Conservation (phyloP, 2,888 invertebrate species). For the Pollenia angustigena region DNA sequence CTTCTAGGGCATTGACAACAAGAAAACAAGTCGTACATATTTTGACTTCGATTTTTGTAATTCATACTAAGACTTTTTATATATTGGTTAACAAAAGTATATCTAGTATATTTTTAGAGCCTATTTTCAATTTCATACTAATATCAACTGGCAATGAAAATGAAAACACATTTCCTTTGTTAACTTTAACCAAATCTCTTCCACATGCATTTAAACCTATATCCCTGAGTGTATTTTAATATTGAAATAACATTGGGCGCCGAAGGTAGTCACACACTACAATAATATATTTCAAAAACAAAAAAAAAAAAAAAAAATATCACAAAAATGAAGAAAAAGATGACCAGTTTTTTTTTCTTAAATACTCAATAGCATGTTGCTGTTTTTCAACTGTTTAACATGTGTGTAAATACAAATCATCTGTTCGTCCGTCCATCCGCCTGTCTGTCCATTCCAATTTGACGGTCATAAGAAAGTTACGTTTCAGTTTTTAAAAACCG, state of each 20-base stretch:
- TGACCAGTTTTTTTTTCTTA: constrained; percentile 65
- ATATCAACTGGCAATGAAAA: too few relatives aligned
- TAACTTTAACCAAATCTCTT: not conserved
- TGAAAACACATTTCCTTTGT: too few relatives aligned
- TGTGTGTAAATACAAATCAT: constrained; percentile 52
- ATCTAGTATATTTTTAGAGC: too few relatives aligned
- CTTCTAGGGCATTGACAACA: too few relatives aligned
- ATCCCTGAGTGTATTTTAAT: constrained; percentile 7
- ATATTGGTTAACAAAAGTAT: too few relatives aligned
- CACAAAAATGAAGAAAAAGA: constrained; percentile 46
- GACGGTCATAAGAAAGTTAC: constrained; percentile 69
- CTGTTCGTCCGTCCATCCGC: not conserved
- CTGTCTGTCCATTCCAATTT: constrained; percentile 47
- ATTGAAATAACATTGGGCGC: constrained; percentile 67
- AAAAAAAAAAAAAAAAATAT: constrained; percentile 12
- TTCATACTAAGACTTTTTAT: too few relatives aligned
- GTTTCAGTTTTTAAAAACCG: constrained; percentile 38
- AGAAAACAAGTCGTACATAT: too few relatives aligned
- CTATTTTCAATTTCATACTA: too few relatives aligned
- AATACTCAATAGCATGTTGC: constrained; percentile 41
- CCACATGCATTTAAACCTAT: constrained; percentile 40
- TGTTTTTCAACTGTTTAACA: constrained; percentile 65
- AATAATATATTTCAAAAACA: constrained; percentile 3
- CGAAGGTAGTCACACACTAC: constrained; percentile 60
- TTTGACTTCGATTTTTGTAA: too few relatives aligned